These are phyloP conservation scores for Syrrhaptes paradoxus DNA, from an alignment of 2,113 vertebrate species.

Conservation along the genomic window DNA sequence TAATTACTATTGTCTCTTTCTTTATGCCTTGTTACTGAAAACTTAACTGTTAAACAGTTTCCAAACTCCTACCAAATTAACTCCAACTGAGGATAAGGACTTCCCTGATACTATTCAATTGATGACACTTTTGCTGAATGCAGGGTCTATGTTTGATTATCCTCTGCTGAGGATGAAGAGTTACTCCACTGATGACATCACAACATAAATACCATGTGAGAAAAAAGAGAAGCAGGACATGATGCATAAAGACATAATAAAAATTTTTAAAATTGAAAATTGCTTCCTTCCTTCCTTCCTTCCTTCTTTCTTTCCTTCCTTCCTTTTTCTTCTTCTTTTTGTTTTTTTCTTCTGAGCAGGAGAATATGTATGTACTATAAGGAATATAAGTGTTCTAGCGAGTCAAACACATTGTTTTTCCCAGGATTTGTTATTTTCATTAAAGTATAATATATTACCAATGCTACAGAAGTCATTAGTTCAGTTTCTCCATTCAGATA, in stretches of 20 bases:
- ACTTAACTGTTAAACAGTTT: background rate
- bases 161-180: background rate
- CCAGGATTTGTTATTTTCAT: background rate
- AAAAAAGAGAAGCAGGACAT: background rate
- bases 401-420: background rate
- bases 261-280: background rate
- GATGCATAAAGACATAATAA: background rate
- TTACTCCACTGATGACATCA: background rate
- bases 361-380: background rate
- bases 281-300: no score
- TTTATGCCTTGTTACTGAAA: background rate
- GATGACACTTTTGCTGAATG: background rate
- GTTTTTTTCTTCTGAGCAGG: background rate
- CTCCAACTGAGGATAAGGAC: background rate
- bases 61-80: background rate
- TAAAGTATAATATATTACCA: background rate
- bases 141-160: background rate
- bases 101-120: background rate
- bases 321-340: no score
- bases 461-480: background rate
- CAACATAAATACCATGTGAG: background rate
- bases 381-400: background rate
- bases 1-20: background rate
- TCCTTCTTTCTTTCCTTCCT: rapidly evolving
- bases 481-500: slow-evolving; percentile 8